Conservation (phyloP, 2,797 vertebrate species). For the Sebastes taczanowskii region DNA sequence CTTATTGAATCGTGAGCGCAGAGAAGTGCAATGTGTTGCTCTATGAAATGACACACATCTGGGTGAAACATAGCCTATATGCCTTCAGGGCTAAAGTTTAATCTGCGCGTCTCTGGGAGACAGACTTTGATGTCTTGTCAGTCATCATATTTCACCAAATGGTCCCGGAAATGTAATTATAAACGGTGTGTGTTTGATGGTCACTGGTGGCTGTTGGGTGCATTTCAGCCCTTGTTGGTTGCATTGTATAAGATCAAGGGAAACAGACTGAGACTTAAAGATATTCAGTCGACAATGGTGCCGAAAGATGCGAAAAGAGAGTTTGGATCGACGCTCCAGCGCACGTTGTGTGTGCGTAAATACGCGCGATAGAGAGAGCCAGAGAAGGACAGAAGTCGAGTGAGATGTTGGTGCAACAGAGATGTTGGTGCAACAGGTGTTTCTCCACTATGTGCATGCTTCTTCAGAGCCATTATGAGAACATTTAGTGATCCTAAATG, state of each 20-base stretch:
- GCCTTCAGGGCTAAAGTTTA: background rate
- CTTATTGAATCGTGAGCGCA: background rate
- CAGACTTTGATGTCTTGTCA: background rate
- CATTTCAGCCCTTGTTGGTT: background rate
- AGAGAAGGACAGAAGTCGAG: background rate
- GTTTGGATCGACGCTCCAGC: background rate
- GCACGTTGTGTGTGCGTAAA: background rate
- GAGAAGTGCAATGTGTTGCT: background rate
- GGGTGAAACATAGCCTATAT: background rate
- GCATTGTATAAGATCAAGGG: background rate
- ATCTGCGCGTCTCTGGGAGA: background rate
- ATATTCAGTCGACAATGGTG: background rate
- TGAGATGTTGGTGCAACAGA: background rate
- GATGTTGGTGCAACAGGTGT: background rate
- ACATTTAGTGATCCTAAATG: background rate
- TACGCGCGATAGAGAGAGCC: background rate
- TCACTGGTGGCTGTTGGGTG: background rate
- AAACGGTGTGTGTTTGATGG: background rate
- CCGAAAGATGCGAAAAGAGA: background rate
- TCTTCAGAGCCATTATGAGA: background rate
- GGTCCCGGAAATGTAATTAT: background rate
- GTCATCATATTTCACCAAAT: background rate
- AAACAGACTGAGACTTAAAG: background rate
- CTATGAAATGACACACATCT: background rate
- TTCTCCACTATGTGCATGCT: background rate